Evolutionary conservation across 2,797 vertebrate genomes (phyloP), one percentile per base, ranked within the genome.

Genomic region (Melanotaenia boesemani): DNA sequence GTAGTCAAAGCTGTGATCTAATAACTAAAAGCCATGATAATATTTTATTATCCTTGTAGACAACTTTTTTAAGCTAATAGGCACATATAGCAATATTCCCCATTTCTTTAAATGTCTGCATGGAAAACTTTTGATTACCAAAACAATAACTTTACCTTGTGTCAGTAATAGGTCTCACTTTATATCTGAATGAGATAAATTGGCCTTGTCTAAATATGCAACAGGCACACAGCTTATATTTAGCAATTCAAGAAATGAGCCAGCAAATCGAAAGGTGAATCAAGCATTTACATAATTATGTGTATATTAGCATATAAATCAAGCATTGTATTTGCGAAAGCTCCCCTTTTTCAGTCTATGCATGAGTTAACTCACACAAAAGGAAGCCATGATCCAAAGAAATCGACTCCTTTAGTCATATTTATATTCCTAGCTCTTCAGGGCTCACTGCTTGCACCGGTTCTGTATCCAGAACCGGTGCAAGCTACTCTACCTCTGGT

Each of bases 221-320:
- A 88, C 74, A 76, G 68, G 67, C 70, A 58, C 74, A 55, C 76
- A 82, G 76, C 91, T 87, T 82, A 64, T 71, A 63, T 89, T 89
- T 85, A 83, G 59, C 65, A 61, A 87, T 86, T 88, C 88, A 83
- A 82, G 84, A 86, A 93, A 85, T 76, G 36, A 86, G 83, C 76
- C 69, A 57, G 76, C 72, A 80, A 90, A 91, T 87, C 68, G 59
- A 91, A 89, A 89, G 87, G 82, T 79, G 77, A 66, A 81, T 80
- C 83, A 80, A 74, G 67, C 82, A 92, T 93, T 93, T 93, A 82
- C 90, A 93, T 94, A 92, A 94, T 92, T 89, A 90, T 92, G 87
- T 88, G 81, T 81, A 81, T 77, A 91, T 93, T 93, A 92, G 86
- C 90, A 94, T 94, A 90, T 91, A 93, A 92, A 94, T 93, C 81